Evolutionary conservation across 2,888 invertebrate genomes (phyloP).

Genomic region (Aromia moschata): DNA sequence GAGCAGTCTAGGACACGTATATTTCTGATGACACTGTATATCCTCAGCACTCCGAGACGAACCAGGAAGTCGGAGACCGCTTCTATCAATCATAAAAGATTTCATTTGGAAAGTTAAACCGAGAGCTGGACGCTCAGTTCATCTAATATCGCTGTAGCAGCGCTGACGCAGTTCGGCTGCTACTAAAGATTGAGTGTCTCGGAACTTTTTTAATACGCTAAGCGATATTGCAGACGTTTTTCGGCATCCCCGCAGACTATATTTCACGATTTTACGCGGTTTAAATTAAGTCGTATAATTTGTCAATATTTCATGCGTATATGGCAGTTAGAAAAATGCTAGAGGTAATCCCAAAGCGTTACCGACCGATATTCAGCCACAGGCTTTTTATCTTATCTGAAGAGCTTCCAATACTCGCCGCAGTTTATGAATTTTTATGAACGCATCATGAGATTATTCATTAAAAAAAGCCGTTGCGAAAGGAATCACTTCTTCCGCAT

Average conservation of each 20-base stretch:
- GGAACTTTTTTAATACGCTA: slow-evolving; percentile 47
- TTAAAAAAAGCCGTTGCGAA: too few relatives aligned
- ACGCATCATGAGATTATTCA: too few relatives aligned
- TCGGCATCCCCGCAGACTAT: slow-evolving; percentile 10
- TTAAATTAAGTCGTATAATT: slow-evolving; percentile 25
- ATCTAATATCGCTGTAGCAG: slow-evolving; percentile 46
- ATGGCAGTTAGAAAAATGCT: slow-evolving; percentile 21
- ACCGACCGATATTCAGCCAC: not conserved
- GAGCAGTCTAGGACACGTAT: too few relatives aligned
- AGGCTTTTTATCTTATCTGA: not conserved
- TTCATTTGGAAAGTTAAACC: slow-evolving; percentile 52
- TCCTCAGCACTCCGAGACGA: slow-evolving; percentile 22
- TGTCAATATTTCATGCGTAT: slow-evolving; percentile 32
- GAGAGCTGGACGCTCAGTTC: slow-evolving; percentile 35
- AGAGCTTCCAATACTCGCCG: not conserved
- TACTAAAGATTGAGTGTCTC: slow-evolving; percentile 45
- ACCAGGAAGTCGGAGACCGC: slow-evolving; percentile 33
- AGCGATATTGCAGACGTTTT: slow-evolving; percentile 20
- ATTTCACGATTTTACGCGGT: slow-evolving; percentile 19
- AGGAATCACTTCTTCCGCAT: too few relatives aligned
- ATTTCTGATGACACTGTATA: too few relatives aligned
- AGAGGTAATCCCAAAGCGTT: slow-evolving; percentile 1
- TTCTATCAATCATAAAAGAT: slow-evolving; percentile 55
- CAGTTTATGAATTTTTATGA: too few relatives aligned
- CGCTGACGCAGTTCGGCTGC: slow-evolving; percentile 46